Evolutionary conservation across 2,888 invertebrate genomes (phyloP).

Genomic region (Volucella zonaria): DNA sequence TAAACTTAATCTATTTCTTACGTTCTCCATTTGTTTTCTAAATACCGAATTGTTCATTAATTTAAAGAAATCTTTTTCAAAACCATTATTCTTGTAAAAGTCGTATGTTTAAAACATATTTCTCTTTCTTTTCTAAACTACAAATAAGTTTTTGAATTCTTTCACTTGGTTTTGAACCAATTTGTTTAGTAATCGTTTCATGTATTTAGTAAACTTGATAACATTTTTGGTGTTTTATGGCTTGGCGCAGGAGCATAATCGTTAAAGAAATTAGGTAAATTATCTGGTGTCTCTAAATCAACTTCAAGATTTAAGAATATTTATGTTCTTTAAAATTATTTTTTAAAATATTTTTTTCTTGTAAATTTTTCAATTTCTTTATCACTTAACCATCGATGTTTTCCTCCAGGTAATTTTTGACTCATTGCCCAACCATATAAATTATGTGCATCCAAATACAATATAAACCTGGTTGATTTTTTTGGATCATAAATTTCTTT

Average conservation of each 20-base stretch:
- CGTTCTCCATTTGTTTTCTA: too few relatives aligned
- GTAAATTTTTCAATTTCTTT: not conserved
- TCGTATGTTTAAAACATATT: slow-evolving; percentile 26
- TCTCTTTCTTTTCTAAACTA: slow-evolving; percentile 33
- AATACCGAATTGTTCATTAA: too few relatives aligned
- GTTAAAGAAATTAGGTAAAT: slow-evolving; percentile 30
- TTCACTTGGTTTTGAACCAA: slow-evolving; percentile 33
- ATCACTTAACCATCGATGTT: slow-evolving; percentile 15
- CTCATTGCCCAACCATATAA: slow-evolving; percentile 31
- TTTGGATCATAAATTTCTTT: slow-evolving; percentile 27
- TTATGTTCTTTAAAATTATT: not conserved
- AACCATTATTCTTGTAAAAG: too few relatives aligned
- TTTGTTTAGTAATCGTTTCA: slow-evolving; percentile 34
- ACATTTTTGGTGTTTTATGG: slow-evolving; percentile 1
- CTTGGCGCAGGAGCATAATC: slow-evolving; percentile 24
- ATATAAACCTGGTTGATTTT: slow-evolving; percentile 30
- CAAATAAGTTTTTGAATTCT: slow-evolving; percentile 40
- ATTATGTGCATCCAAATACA: slow-evolving; percentile 37
- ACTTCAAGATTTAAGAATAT: slow-evolving; percentile 28
- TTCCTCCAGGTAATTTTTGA: slow-evolving; percentile 24
- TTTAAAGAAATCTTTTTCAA: too few relatives aligned
- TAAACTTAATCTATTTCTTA: too few relatives aligned
- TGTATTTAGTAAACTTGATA: slow-evolving; percentile 14
- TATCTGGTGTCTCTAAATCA: slow-evolving; percentile 45
- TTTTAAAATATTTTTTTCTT: slow-evolving; percentile 7